A percentile compares a stretch with the other conserved stretches of the same genome.
Evolutionary conservation across 2,797 vertebrate genomes (phyloP).

Genomic region (Falco biarmicus): DNA sequence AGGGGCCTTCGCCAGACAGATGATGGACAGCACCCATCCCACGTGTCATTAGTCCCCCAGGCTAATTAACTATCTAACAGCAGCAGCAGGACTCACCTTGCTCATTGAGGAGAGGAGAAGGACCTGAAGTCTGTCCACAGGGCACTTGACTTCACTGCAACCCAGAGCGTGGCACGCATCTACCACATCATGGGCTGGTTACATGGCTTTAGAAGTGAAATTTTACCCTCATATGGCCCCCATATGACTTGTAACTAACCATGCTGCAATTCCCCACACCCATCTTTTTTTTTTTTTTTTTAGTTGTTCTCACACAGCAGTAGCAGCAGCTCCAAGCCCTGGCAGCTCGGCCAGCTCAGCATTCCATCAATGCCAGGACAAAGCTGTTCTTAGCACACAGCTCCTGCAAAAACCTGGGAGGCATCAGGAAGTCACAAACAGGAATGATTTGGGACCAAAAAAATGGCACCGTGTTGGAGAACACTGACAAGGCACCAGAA

Average conservation of each 20-base stretch:
- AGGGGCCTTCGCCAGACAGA: not conserved
- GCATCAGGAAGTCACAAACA: not conserved
- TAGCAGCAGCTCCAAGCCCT: not conserved
- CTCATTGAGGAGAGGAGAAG: too few relatives aligned
- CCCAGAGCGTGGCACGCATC: too few relatives aligned
- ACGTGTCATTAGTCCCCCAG: accelerated
- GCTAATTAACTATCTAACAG: too few relatives aligned
- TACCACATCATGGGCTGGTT: accelerated
- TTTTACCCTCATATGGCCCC: not conserved
- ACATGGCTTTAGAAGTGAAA: not conserved
- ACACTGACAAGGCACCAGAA: accelerated
- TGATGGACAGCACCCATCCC: not conserved
- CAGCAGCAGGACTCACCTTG: too few relatives aligned
- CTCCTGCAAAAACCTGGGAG: not conserved
- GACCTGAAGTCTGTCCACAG: accelerated
- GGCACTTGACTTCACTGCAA: not conserved
- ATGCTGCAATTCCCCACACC: not conserved
- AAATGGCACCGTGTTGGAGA: not conserved
- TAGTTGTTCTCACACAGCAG: not conserved
- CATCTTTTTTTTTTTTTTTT: too few relatives aligned
- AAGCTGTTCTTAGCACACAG: not conserved
- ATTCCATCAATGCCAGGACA: accelerated
- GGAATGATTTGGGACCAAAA: not conserved
- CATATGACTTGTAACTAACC: too few relatives aligned
- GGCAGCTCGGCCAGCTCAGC: not conserved